These are phyloP conservation scores for Sinosuthora webbiana DNA, from an alignment of 2,113 vertebrate genomes.

Conservation along the genomic window DNA sequence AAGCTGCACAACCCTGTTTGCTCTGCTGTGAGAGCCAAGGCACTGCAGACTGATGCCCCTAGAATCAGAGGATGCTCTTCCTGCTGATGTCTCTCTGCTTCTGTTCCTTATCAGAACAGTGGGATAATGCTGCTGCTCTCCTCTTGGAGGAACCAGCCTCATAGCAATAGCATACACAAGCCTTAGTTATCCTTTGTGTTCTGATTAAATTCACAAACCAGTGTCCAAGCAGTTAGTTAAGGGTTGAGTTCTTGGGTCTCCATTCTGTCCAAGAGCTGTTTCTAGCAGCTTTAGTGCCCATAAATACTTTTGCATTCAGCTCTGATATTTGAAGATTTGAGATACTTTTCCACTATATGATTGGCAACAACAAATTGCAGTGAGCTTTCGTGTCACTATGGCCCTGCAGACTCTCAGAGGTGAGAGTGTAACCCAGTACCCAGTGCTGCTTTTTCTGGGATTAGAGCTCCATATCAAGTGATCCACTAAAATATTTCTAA, in stretches of 20 bases:
- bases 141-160: not conserved
- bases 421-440: not conserved
- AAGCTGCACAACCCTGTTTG: fast-evolving
- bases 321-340: not conserved
- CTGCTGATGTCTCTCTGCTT: not conserved
- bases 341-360: not conserved
- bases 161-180: not conserved
- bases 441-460: not conserved
- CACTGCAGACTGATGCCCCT: not conserved
- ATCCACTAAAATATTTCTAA: not conserved
- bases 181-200: not conserved
- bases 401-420: not conserved
- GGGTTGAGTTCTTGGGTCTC: not conserved
- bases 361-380: not conserved
- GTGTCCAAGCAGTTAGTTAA: not conserved
- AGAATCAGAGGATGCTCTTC: not conserved
- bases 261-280: not conserved
- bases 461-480: not conserved
- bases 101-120: not conserved
- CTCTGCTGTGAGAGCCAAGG: not conserved
- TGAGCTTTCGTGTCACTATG: not conserved
- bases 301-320: not conserved
- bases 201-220: not conserved
- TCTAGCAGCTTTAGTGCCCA: not conserved
- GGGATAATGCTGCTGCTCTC: not conserved